phyloP scores from a whole-genome alignment of 2,888 invertebrate species.

The Agriopis leucophaearia region DNA sequence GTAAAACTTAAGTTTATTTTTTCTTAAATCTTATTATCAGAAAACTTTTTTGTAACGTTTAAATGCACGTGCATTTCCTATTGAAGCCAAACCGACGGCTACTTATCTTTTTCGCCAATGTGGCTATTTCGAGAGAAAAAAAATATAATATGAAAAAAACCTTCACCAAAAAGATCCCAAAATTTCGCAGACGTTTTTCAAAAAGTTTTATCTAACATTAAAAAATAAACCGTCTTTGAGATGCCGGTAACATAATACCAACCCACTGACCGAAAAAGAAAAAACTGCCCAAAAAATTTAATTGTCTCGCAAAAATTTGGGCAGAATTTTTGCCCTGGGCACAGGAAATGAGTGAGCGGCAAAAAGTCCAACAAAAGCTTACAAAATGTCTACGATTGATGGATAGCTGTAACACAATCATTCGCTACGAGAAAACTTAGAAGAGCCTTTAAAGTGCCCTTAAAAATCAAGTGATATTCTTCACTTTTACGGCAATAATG shows the following conservation, averaged over 20 bases:
- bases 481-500: slow-evolving; percentile 68
- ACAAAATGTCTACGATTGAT: slow-evolving; percentile 80
- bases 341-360: slow-evolving; percentile 82
- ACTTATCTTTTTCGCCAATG: slow-evolving; percentile 59
- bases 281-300: slow-evolving; percentile 70
- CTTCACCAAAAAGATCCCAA: slow-evolving; percentile 57
- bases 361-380: slow-evolving; percentile 78
- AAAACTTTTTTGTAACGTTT: no score
- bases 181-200: slow-evolving; percentile 46
- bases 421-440: slow-evolving; percentile 70
- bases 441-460: slow-evolving; percentile 81
- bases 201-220: slow-evolving; percentile 62
- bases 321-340: slow-evolving; percentile 68
- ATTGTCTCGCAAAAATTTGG: slow-evolving; percentile 78
- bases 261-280: slow-evolving; percentile 77
- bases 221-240: slow-evolving; percentile 63
- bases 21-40: no score
- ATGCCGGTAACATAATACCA: slow-evolving; percentile 74
- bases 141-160: slow-evolving; percentile 59
- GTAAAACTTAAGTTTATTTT: no score
- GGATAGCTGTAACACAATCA: slow-evolving; percentile 84
- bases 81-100: slow-evolving; percentile 50
- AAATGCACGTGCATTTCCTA: slow-evolving; percentile 52
- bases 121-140: slow-evolving; percentile 56
- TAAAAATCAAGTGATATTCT: slow-evolving; percentile 83